A percentile compares a stretch with the other conserved stretches of the same genome.
phyloP scores from a whole-genome alignment of 2,113 vertebrate genomes.

The Oryzias woworae region DNA sequence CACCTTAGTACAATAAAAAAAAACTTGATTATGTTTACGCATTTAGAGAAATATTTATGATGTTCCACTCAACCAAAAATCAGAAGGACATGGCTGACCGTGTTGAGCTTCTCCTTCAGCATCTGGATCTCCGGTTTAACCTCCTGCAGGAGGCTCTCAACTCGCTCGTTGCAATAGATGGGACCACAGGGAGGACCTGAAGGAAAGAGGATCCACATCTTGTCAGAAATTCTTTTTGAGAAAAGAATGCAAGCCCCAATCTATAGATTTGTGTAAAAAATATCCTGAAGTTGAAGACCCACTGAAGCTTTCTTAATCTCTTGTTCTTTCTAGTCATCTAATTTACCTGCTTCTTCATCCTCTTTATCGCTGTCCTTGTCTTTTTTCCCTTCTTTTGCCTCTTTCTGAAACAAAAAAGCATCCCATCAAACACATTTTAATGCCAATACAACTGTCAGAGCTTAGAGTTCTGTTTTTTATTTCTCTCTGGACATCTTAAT shows the following conservation, averaged over 20 bases:
- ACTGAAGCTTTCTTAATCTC: background rate
- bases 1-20: constrained; percentile 68
- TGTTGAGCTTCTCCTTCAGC: constrained; percentile 87
- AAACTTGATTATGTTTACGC: constrained; percentile 64
- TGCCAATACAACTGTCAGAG: background rate
- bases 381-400: constrained; percentile 75
- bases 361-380: constrained; percentile 82
- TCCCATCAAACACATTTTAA: constrained; percentile 20
- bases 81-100: constrained; percentile 63
- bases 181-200: constrained; percentile 87
- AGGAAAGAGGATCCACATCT: constrained; percentile 1
- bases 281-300: too few species aligned
- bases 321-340: background rate
- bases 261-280: too few species aligned
- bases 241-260: background rate
- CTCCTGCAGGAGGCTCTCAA: constrained; percentile 78
- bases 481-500: too few species aligned
- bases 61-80: background rate
- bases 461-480: too few species aligned
- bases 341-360: constrained; percentile 71
- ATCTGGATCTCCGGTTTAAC: constrained; percentile 85
- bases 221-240: background rate
- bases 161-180: constrained; percentile 81
- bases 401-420: constrained; percentile 61
- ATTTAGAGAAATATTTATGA: background rate